Conservation (phyloP, 2,888 invertebrate species). For the Palloptera scutellata region DNA sequence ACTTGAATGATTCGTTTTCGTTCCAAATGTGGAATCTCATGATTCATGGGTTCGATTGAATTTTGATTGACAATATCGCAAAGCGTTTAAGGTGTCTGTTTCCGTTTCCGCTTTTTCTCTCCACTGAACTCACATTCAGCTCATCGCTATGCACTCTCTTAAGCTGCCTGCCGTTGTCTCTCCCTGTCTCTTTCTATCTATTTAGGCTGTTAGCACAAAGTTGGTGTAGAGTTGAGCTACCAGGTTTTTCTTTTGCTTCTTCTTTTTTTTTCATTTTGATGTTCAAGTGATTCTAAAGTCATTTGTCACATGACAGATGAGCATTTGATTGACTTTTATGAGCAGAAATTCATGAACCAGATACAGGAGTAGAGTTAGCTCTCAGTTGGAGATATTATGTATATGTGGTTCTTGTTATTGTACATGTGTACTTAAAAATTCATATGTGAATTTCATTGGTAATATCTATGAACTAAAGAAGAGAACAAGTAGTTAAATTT, state of each 20-base stretch:
- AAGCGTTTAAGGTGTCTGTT: slow-evolving; percentile 60
- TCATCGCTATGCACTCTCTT: neutral
- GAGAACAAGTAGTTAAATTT: too few relatives aligned
- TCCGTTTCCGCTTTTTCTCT: slow-evolving; percentile 44
- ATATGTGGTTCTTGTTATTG: too few relatives aligned
- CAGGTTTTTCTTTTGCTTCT: neutral
- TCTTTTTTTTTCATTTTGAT: slow-evolving; percentile 28
- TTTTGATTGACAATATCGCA: slow-evolving; percentile 62
- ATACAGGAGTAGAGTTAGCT: neutral
- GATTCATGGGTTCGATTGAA: slow-evolving; percentile 60
- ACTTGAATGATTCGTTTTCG: slow-evolving; percentile 7
- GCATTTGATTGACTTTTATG: slow-evolving; percentile 54
- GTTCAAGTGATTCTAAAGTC: slow-evolving; percentile 58
- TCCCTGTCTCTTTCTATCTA: slow-evolving; percentile 12
- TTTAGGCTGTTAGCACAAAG: neutral
- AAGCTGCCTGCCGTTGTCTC: slow-evolving; percentile 20
- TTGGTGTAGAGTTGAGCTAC: neutral
- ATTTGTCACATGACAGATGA: slow-evolving; percentile 58
- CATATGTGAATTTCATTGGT: too few relatives aligned
- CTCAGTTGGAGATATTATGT: too few relatives aligned
- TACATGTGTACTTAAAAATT: too few relatives aligned
- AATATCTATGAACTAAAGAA: too few relatives aligned
- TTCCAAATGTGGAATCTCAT: slow-evolving; percentile 30
- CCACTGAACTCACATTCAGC: slow-evolving; percentile 1
- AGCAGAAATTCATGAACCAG: slow-evolving; percentile 41